phyloP scores from a whole-genome alignment of 2,888 invertebrate species.

The Philopedon plagiatum region DNA sequence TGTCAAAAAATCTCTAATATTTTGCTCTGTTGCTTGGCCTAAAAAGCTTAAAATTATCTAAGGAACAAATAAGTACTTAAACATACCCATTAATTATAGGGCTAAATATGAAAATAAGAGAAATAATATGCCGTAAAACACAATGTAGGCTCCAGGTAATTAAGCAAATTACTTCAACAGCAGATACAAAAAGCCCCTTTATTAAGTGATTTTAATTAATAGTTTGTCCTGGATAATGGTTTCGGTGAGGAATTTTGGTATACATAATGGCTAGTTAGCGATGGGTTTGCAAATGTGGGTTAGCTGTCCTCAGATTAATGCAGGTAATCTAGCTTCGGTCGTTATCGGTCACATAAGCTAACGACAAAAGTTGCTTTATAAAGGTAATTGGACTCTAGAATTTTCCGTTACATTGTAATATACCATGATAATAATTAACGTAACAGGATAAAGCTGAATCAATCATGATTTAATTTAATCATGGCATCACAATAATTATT shows the following conservation, averaged over 20 bases:
- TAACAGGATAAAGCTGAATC: too few relatives aligned
- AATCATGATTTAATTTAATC: too few relatives aligned
- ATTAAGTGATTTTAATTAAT: constrained; percentile 7
- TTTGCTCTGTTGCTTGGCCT: too few relatives aligned
- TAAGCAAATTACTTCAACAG: constrained; percentile 1
- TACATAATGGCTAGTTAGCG: constrained; percentile 14
- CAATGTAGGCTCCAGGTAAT: not conserved
- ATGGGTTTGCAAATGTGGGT: constrained; percentile 8
- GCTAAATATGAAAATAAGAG: not conserved
- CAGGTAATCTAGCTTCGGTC: constrained; percentile 2
- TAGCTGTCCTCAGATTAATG: constrained; percentile 6
- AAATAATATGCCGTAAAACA: not conserved
- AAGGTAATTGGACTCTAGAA: not conserved
- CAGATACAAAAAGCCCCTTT: not conserved
- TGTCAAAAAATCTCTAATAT: too few relatives aligned
- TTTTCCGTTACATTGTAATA: not conserved
- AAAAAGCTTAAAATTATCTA: too few relatives aligned
- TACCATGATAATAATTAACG: not conserved
- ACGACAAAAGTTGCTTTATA: not conserved
- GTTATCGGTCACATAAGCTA: constrained; percentile 8
- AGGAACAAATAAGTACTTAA: not conserved
- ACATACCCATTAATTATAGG: not conserved
- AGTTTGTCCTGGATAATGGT: constrained; percentile 14
- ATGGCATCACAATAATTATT: too few relatives aligned
- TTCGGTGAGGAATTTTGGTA: constrained; percentile 7